Conservation (phyloP, 2,113 vertebrate species). For the Cichladusa arquata region DNA sequence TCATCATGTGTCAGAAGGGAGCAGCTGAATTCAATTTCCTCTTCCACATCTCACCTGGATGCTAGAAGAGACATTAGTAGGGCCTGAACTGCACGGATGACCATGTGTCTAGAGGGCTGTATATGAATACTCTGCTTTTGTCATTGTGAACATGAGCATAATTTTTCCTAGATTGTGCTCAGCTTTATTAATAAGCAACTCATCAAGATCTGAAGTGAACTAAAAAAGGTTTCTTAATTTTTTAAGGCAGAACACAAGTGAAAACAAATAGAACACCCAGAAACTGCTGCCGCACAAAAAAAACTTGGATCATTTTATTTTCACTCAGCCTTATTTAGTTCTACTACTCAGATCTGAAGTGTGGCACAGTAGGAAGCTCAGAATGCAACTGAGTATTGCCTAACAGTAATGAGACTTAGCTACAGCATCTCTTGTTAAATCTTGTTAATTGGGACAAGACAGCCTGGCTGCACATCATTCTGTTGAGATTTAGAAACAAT, state of each 20-base stretch:
- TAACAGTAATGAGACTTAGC: constrained; percentile 19
- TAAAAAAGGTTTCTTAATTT: neutral
- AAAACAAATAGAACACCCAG: neutral
- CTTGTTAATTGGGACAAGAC: constrained; percentile 26
- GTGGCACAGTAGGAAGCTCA: constrained; percentile 47
- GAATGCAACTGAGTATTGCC: constrained; percentile 23
- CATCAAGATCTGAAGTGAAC: neutral
- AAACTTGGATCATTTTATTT: constrained; percentile 47
- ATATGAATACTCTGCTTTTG: neutral
- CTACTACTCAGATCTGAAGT: constrained; percentile 8
- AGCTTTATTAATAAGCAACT: neutral
- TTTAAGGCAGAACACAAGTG: neutral
- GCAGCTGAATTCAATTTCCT: neutral
- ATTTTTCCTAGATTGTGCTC: neutral
- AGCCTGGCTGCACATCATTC: neutral
- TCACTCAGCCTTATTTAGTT: neutral
- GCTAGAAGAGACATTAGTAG: neutral
- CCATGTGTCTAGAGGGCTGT: neutral
- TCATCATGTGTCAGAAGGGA: neutral
- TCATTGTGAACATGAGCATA: neutral
- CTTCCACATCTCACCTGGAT: neutral
- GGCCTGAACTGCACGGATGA: neutral
- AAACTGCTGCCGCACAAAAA: constrained; percentile 1
- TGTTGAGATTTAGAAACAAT: constrained; percentile 26
- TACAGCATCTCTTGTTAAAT: constrained; percentile 12